These are phyloP conservation scores for Stenodera caucasica DNA, from an alignment of 2,888 invertebrate genomes.

Conservation along the genomic window DNA sequence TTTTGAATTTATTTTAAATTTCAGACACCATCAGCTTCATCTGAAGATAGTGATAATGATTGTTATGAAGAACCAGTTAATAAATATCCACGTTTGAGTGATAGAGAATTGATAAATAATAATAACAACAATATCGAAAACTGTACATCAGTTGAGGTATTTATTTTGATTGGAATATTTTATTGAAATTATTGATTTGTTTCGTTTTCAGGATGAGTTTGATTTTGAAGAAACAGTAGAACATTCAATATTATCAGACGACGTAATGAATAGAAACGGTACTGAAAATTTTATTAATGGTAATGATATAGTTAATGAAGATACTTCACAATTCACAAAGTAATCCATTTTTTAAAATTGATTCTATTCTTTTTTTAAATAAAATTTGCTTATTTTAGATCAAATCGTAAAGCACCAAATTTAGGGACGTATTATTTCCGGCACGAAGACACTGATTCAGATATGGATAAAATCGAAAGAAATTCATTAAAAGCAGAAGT, in stretches of 20 bases:
- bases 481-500: constrained; percentile 28
- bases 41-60: constrained; percentile 61
- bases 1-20: constrained; percentile 43
- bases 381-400: constrained; percentile 50
- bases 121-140: not conserved
- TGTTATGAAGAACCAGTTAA: constrained; percentile 76
- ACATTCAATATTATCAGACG: constrained; percentile 32
- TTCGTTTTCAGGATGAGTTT: constrained; percentile 41
- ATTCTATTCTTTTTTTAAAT: not conserved
- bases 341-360: constrained; percentile 22
- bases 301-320: constrained; percentile 36
- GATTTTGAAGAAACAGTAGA: constrained; percentile 13
- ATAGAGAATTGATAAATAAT: constrained; percentile 30
- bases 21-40: constrained; percentile 60
- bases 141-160: not conserved
- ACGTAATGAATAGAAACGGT: constrained; percentile 43
- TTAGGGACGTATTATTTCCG: constrained; percentile 83
- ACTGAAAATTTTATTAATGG: constrained; percentile 14
- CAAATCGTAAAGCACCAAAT: constrained; percentile 79
- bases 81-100: constrained; percentile 70
- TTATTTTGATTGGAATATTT: not conserved
- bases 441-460: constrained; percentile 85
- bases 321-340: constrained; percentile 50
- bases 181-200: not conserved
- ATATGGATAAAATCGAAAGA: constrained; percentile 61